Conservation (phyloP, 53 echinoderm and acorn worm species). For the Mesocentrotus franciscanus region DNA sequence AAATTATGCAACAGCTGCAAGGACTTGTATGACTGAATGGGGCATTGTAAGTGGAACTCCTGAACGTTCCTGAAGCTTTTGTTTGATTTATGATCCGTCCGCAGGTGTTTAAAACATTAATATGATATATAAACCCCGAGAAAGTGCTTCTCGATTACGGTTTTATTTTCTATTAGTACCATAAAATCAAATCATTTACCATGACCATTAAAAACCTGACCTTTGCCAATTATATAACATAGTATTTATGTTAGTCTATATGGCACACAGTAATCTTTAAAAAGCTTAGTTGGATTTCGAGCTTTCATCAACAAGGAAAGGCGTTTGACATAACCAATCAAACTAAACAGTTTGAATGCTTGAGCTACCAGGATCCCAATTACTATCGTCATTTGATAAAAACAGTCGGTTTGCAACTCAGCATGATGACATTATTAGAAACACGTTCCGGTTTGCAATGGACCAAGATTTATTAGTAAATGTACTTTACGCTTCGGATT, state of each 20-base stretch:
- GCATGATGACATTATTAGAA: slow-evolving; percentile 5
- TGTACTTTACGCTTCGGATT: slow-evolving; percentile 37
- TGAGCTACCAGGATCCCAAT: not conserved
- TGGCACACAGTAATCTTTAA: no score
- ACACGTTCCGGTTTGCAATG: slow-evolving; percentile 4
- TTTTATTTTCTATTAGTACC: no score
- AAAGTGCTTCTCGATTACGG: no score
- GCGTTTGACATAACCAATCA: not conserved
- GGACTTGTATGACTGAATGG: not conserved
- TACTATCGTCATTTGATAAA: not conserved
- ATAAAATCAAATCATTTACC: not conserved
- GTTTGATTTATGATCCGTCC: no score
- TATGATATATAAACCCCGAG: no score
- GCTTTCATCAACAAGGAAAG: not conserved
- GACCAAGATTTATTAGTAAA: slow-evolving; percentile 12
- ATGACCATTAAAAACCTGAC: not conserved
- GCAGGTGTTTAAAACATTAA: no score
- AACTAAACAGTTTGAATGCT: not conserved
- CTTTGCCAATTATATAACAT: not conserved
- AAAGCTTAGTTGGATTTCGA: not conserved
- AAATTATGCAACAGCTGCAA: not conserved
- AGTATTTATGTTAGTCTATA: no score
- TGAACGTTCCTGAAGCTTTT: no score
- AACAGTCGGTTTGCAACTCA: not conserved
- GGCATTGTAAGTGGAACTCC: no score